Percentiles rank a stretch among this genome's conserved stretches.
These are phyloP conservation scores for Phoebastria nigripes DNA, from an alignment of 2,797 vertebrate genomes.

Conservation along the genomic window DNA sequence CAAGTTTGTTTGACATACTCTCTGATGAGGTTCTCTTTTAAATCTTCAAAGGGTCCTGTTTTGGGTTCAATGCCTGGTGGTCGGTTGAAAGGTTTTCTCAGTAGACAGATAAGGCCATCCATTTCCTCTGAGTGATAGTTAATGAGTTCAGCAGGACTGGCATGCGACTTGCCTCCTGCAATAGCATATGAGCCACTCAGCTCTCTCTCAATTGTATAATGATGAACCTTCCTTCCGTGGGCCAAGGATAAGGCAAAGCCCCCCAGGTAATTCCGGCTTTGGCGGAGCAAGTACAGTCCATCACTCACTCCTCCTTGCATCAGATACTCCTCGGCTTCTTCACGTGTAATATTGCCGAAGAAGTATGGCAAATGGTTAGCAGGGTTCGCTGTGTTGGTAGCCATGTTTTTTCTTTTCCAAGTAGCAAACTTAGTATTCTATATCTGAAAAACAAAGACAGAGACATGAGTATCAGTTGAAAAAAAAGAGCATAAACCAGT, in stretches of 20 bases:
- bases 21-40: conserved; percentile 92
- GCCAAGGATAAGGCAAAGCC: conserved; percentile 91
- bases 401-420: conserved; percentile 38
- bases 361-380: conserved; percentile 86
- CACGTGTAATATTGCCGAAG: conserved; percentile 94
- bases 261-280: conserved; percentile 92
- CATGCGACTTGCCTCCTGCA: conserved; percentile 86
- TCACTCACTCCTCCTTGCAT: conserved; percentile 78
- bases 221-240: conserved; percentile 79
- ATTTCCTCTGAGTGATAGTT: conserved; percentile 88
- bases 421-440: not conserved
- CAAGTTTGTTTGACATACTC: conserved; percentile 93
- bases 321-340: conserved; percentile 90
- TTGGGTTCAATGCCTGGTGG: conserved; percentile 89
- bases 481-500: not conserved
- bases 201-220: conserved; percentile 94
- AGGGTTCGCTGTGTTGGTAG: conserved; percentile 67
- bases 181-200: conserved; percentile 87
- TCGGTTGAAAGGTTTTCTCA: conserved; percentile 86
- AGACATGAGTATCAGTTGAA: not conserved
- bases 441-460: conserved; percentile 2
- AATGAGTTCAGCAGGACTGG: conserved; percentile 84
- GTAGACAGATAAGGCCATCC: conserved; percentile 88
- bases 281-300: conserved; percentile 86
- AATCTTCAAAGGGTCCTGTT: conserved; percentile 91